Conservation (phyloP, 2,888 invertebrate species). For the Junonia oenone region DNA sequence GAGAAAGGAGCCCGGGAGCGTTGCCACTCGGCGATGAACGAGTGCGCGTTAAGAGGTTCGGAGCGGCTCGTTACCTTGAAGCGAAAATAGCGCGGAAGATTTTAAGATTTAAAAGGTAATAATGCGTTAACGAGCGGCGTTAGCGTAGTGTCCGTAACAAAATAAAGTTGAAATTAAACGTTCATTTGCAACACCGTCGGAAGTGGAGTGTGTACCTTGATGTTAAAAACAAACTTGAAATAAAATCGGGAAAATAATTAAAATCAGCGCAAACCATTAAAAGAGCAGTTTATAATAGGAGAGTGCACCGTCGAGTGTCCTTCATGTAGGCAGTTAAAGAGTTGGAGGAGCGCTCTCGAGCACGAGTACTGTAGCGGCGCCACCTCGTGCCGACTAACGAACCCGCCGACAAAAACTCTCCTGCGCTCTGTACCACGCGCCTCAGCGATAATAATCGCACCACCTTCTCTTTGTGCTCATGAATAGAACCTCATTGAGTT, state of each 20-base stretch:
- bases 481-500: slow-evolving; percentile 43
- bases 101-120: slow-evolving; percentile 18
- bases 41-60: slow-evolving; percentile 19
- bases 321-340: slow-evolving; percentile 80
- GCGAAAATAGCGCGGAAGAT: slow-evolving; percentile 20
- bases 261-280: slow-evolving; percentile 75
- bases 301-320: slow-evolving; percentile 71
- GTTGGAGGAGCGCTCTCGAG: slow-evolving; percentile 73
- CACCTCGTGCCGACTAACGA: slow-evolving; percentile 72
- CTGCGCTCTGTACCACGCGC: slow-evolving; percentile 40
- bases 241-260: slow-evolving; percentile 68
- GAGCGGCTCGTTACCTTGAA: slow-evolving; percentile 21
- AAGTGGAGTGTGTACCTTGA: slow-evolving; percentile 25
- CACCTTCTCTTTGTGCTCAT: slow-evolving; percentile 43
- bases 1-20: background rate
- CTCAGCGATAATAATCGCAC: slow-evolving; percentile 36
- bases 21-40: slow-evolving; percentile 1
- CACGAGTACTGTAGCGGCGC: slow-evolving; percentile 70
- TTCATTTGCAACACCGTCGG: slow-evolving; percentile 12
- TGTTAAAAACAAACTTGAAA: slow-evolving; percentile 41
- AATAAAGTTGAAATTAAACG: slow-evolving; percentile 20
- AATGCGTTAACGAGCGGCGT: slow-evolving; percentile 11
- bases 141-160: slow-evolving; percentile 13
- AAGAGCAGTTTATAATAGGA: slow-evolving; percentile 78
- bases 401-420: slow-evolving; percentile 66